Evolutionary conservation across 2,113 vertebrate genomes (phyloP), one percentile per base, ranked within the genome.

Genomic region (Serinus canaria): DNA sequence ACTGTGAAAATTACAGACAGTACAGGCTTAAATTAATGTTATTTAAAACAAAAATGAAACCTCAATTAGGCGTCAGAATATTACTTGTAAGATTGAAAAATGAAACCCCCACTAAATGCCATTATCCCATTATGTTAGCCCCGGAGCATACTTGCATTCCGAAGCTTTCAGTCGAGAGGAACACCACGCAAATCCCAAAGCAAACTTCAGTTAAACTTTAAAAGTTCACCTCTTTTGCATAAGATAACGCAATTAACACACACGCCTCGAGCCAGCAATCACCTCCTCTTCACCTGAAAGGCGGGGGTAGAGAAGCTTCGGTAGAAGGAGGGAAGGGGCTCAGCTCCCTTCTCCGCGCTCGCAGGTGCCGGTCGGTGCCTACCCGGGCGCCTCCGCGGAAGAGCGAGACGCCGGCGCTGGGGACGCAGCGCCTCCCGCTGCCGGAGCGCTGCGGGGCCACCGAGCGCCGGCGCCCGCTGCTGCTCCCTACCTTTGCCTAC

Each of bases 361-460:
- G 44, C 62, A 76, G 89, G 79, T 53, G 37, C 25, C 43, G 37
- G 4, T 5, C 8, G 44, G 15, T 13, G 43, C 47, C 49, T 1
- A 3, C 13, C 3, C 25, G 19, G 41, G 9, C 3, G 5, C 15
- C 5, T 6, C 7, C 6, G 7, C 25, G 17, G 52, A 8, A 21
- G 19, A 14, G 20, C 24, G 44, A 5, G 39, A 25, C 3, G 14
- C 30, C 10, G 66, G 31, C 7, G 21, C 19, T 5, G 33, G 44
- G 15, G 56, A 59, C 23, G 33, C 58, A 43, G 58, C 50, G 56
- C 81, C 81, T 80, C 86, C 81, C 62, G 43, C 60, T 27, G 66
- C 39, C 52, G 33, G 46, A 59, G 23, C 31, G 35, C 41, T 0
- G 49, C 37, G 8, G 53, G 8, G 18, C 43, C 27, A 11, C 27